Evolutionary conservation across 2,797 vertebrate species (phyloP).

Genomic region (Caiman crocodilus): DNA sequence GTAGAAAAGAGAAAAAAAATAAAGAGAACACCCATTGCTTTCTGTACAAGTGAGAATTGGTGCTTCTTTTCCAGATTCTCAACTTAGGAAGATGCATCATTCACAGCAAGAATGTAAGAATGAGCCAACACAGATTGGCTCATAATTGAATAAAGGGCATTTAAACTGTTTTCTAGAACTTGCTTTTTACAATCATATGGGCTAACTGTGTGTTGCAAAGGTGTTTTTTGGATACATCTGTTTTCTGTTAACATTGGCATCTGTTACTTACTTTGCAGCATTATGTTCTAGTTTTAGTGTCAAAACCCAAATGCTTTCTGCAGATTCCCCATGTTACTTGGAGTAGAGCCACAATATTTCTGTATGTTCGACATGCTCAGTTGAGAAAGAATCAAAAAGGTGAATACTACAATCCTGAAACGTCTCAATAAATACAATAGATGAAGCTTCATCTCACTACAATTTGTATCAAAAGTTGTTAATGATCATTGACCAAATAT

Average conservation of each 20-base stretch:
- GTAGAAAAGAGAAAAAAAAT: not conserved
- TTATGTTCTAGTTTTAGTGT: not conserved
- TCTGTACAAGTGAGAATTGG: not conserved
- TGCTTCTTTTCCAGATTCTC: not conserved
- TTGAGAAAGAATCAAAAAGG: not conserved
- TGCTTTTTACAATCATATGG: not conserved
- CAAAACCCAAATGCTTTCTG: not conserved
- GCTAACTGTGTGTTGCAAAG: not conserved
- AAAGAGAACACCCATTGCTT: not conserved
- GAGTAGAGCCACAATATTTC: not conserved
- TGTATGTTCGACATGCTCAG: not conserved
- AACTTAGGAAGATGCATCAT: not conserved
- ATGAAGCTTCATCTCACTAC: not conserved
- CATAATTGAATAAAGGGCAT: not conserved
- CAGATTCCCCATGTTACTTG: not conserved
- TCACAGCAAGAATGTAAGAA: no score
- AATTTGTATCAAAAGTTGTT: not conserved
- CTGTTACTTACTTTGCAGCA: not conserved
- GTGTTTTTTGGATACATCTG: not conserved
- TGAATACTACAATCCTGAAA: not conserved
- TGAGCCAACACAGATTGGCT: not conserved
- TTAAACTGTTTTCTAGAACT: not conserved
- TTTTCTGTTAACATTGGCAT: not conserved
- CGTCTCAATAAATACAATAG: not conserved
- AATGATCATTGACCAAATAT: not conserved